Conservation (phyloP, 2,797 vertebrate genomes). For the Hirundo rustica region DNA sequence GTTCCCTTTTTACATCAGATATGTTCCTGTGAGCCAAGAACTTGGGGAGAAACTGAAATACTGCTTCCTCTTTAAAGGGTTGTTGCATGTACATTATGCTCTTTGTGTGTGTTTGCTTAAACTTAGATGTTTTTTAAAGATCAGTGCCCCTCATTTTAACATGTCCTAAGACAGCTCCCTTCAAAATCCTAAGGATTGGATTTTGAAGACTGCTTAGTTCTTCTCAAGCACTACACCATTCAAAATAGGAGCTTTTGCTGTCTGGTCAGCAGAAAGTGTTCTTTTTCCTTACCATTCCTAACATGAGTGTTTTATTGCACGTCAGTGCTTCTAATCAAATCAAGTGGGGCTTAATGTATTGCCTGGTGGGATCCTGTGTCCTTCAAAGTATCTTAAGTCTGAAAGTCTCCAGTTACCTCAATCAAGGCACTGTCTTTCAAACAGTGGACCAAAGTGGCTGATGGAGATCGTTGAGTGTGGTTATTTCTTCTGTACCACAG, state of each 20-base stretch:
- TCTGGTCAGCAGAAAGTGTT: neutral
- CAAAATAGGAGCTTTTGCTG: neutral
- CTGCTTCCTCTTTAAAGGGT: neutral
- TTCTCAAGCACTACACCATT: neutral
- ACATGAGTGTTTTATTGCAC: neutral
- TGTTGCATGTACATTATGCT: neutral
- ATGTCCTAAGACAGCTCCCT: neutral
- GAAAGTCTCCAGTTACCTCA: neutral
- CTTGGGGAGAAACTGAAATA: neutral
- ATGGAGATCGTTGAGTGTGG: accelerated
- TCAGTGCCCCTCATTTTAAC: neutral
- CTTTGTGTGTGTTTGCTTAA: neutral
- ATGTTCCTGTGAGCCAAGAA: neutral
- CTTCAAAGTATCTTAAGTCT: neutral
- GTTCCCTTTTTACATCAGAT: neutral
- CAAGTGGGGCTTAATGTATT: neutral
- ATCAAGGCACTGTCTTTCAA: neutral
- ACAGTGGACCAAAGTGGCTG: accelerated
- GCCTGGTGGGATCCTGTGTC: neutral
- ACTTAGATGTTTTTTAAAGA: neutral
- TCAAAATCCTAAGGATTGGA: neutral
- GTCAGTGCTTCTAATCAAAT: neutral
- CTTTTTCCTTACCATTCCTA: neutral
- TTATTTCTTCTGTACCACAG: neutral
- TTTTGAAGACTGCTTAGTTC: neutral